Percentiles rank a stretch among this genome's conserved stretches.
phyloP scores from a whole-genome alignment of 2,113 vertebrate genomes.

The Mustela lutreola region DNA sequence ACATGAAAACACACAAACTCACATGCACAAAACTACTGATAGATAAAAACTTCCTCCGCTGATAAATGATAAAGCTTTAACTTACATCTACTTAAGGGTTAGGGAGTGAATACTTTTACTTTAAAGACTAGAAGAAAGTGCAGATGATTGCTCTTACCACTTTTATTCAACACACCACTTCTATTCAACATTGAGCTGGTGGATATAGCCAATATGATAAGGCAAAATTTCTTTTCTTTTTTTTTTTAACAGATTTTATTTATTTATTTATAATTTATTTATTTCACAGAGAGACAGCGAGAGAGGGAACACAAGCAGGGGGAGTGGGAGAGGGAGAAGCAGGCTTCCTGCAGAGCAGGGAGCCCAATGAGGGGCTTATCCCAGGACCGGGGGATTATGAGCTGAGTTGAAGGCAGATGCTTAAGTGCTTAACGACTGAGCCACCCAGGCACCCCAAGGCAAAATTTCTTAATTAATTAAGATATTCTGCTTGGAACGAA shows the following conservation, averaged over 20 bases:
- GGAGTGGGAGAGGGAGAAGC: too few species aligned
- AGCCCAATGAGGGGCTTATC: too few species aligned
- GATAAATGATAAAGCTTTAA: neutral
- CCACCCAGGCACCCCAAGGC: neutral
- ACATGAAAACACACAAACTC: neutral
- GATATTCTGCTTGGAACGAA: neutral
- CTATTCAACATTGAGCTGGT: neutral
- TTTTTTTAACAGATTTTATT: too few species aligned
- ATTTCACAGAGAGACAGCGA: too few species aligned
- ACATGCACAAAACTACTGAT: neutral
- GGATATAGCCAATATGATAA: neutral
- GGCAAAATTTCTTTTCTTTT: neutral
- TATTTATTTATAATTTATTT: too few species aligned
- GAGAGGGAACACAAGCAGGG: too few species aligned
- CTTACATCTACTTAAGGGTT: neutral
- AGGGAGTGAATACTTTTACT: neutral
- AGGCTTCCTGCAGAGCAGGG: too few species aligned
- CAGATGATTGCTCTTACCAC: neutral
- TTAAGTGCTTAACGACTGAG: too few species aligned
- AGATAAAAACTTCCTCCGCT: neutral
- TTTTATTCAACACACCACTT: neutral
- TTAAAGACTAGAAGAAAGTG: neutral
- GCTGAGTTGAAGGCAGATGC: too few species aligned
- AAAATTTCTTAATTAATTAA: constrained; percentile 5
- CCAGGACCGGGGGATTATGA: too few species aligned